Base-by-base conservation (phyloP, 2,797 vertebrate genomes). In the Nannoperca australis region DNA sequence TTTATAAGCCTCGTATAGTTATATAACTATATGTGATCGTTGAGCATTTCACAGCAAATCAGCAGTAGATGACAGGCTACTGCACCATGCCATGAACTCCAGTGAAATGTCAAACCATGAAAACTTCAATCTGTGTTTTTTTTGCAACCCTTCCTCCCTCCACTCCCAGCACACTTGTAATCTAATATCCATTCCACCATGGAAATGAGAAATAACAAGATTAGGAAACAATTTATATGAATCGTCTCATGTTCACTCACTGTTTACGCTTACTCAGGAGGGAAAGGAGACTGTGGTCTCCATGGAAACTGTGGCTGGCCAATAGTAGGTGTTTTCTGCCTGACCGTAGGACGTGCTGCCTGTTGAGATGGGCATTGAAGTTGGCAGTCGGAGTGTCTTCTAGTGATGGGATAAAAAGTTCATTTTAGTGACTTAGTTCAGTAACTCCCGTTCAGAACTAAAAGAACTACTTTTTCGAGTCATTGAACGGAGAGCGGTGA, bases 221-320 rank as follows among this genome's bases (percentile, higher is more conserved):
- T 95, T 95, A 94, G 88, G 91, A 95, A 94, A 93, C 93, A 93
- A 93, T 95, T 92, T 93, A 88, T 94, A 88, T 88, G 91, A 93
- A 94, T 95, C 85, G 83, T 92, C 85, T 87, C 83, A 82, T 93
- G 93, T 94, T 93, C 89, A 47, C 82, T 90, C 82, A 62, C 84
- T 93, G 91, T 94, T 94, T 94, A 93, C 72, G 81, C 92, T 92
- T 91, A 88, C 89, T 88, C 79, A 80, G 75, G 86, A 90, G 86
- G 90, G 85, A 88, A 82, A 85, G 85, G 82, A 77, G 85, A 88
- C 84, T 73, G 78, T 42, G 38, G 94, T 96, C 92, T 88, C 95
- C 94, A 96, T 96, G 94, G 95, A 94, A 95, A 96, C 95, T 91
- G 91, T 40, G 59, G 76, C 67, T 53, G 85, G 84, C 93, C 93